These are phyloP conservation scores for Vireo griseus DNA, from an alignment of 2,797 vertebrate genomes.

Conservation along the genomic window DNA sequence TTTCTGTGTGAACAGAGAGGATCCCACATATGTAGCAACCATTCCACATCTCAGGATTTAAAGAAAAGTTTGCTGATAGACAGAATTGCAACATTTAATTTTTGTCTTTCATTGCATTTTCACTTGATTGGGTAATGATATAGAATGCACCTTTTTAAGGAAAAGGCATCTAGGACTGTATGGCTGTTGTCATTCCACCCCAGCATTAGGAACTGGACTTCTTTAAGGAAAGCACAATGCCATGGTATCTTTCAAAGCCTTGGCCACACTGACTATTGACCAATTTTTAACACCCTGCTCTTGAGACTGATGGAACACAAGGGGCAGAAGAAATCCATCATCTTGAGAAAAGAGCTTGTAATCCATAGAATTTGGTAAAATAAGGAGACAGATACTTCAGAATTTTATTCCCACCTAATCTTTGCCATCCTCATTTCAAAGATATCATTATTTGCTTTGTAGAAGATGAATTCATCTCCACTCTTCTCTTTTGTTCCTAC, in stretches of 20 bases:
- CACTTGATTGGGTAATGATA: background rate
- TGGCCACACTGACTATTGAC: background rate
- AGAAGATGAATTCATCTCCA: background rate
- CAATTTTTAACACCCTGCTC: background rate
- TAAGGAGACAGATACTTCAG: background rate
- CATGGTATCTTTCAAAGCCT: background rate
- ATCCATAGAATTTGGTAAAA: background rate
- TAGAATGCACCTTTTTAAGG: background rate
- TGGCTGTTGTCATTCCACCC: background rate
- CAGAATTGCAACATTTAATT: background rate
- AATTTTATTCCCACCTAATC: constrained; percentile 1
- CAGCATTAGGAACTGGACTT: background rate
- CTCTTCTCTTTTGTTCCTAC: background rate
- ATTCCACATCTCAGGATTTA: background rate
- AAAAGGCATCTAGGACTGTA: background rate
- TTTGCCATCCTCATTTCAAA: background rate
- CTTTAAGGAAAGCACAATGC: background rate
- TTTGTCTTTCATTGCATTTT: background rate
- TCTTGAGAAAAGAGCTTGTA: background rate
- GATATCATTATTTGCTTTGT: background rate
- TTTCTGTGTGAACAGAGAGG: background rate
- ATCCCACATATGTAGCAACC: accelerated
- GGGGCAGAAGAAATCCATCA: background rate
- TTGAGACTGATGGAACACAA: background rate
- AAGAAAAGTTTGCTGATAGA: background rate